A percentile compares a stretch with the other conserved stretches of the same genome.
Evolutionary conservation across 2,888 invertebrate genomes (phyloP).

Genomic region (Panopea generosa): DNA sequence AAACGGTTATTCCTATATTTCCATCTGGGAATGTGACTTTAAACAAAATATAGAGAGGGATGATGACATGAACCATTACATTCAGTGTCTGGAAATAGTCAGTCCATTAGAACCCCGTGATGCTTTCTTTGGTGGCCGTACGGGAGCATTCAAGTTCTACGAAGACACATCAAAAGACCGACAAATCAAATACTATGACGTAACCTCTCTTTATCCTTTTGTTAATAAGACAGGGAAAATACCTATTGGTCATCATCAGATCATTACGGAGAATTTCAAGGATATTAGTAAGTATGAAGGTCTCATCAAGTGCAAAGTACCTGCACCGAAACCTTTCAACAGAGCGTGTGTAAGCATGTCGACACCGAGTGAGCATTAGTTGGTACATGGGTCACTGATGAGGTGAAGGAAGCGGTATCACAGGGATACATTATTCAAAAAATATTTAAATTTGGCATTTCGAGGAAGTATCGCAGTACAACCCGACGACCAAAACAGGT

Average conservation of each 20-base stretch:
- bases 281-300: slow-evolving; percentile 69
- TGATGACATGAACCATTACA: slow-evolving; percentile 46
- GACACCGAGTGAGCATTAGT: slow-evolving; percentile 27
- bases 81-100: slow-evolving; percentile 43
- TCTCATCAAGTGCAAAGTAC: slow-evolving; percentile 69
- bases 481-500: slow-evolving; percentile 26
- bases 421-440: slow-evolving; percentile 76
- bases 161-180: slow-evolving; percentile 54
- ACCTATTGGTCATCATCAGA: slow-evolving; percentile 70
- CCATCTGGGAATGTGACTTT: slow-evolving; percentile 52
- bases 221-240: slow-evolving; percentile 65
- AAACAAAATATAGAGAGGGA: slow-evolving; percentile 44
- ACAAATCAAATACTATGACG: slow-evolving; percentile 67
- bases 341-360: slow-evolving; percentile 81
- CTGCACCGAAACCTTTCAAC: slow-evolving; percentile 28
- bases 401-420: neutral
- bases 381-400: neutral
- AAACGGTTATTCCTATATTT: slow-evolving; percentile 22
- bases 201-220: slow-evolving; percentile 73
- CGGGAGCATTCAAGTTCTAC: slow-evolving; percentile 67
- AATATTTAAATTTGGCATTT: slow-evolving; percentile 82
- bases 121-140: slow-evolving; percentile 76
- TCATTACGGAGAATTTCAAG: slow-evolving; percentile 68
- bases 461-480: slow-evolving; percentile 51
- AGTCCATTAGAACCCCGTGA: slow-evolving; percentile 68